phyloP scores from a whole-genome alignment of 2,113 vertebrate species.

The Campylomormyrus tamandua region DNA sequence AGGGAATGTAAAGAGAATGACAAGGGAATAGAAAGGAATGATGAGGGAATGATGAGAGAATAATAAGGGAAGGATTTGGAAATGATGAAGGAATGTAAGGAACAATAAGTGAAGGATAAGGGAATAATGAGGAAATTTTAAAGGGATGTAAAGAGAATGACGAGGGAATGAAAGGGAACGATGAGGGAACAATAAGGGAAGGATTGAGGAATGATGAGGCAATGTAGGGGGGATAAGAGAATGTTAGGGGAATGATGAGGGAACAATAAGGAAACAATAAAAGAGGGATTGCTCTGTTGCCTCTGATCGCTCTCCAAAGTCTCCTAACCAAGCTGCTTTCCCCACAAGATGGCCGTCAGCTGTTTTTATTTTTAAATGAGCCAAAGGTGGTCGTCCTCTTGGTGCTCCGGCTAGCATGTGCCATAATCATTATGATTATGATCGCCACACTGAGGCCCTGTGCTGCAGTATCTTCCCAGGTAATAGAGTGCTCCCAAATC shows the following conservation, averaged over 20 bases:
- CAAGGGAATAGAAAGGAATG: too few relatives aligned
- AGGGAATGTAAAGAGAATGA: too few relatives aligned
- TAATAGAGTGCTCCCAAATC: background rate
- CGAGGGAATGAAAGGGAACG: too few relatives aligned
- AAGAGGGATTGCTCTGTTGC: background rate
- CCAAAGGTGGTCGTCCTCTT: background rate
- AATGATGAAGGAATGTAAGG: too few relatives aligned
- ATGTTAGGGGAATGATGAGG: background rate
- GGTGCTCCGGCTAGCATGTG: background rate
- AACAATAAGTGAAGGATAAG: too few relatives aligned
- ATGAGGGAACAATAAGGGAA: background rate
- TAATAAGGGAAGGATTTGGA: too few relatives aligned
- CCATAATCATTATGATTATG: background rate
- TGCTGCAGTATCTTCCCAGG: background rate
- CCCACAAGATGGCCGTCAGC: background rate
- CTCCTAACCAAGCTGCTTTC: slow-evolving; percentile 28
- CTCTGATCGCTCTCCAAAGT: slow-evolving; percentile 27
- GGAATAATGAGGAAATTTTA: too few relatives aligned
- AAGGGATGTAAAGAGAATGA: too few relatives aligned
- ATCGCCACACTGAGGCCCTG: background rate
- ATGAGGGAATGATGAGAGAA: background rate
- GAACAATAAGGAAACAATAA: background rate
- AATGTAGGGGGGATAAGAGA: background rate
- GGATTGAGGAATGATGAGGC: background rate
- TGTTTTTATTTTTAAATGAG: background rate